Percentiles rank a stretch among this genome's conserved stretches.
Conservation (phyloP, 2,113 vertebrate species). For the Himantopus leucocephalus region DNA sequence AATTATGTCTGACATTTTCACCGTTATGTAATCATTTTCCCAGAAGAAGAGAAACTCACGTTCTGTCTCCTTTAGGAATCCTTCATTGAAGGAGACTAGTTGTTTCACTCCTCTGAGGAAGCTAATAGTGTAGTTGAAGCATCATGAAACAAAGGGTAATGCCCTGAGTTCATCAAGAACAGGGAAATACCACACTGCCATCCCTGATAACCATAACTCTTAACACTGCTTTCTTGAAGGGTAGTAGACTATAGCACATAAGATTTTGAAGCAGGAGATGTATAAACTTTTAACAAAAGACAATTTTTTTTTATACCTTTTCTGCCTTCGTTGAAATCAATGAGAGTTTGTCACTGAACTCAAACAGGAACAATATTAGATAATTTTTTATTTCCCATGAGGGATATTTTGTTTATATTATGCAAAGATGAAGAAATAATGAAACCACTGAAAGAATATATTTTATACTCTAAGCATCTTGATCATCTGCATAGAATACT, state of each 20-base stretch:
- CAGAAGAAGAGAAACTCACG: constrained; percentile 32
- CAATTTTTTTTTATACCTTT: neutral
- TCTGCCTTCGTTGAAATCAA: neutral
- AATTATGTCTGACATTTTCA: constrained; percentile 62
- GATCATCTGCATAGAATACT: neutral
- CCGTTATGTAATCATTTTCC: constrained; percentile 18
- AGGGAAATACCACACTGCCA: neutral
- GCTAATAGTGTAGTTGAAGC: neutral
- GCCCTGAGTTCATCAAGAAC: neutral
- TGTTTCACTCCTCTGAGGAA: constrained; percentile 14
- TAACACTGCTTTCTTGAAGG: neutral
- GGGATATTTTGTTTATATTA: neutral
- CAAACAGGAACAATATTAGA: neutral
- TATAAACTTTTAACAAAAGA: neutral
- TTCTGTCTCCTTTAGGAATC: constrained; percentile 37
- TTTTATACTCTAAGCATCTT: neutral
- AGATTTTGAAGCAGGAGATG: neutral
- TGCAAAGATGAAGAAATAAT: neutral
- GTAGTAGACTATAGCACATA: neutral
- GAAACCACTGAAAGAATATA: neutral
- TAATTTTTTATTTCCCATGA: neutral
- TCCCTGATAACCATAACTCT: neutral
- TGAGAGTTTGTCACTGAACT: neutral
- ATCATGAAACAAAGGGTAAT: constrained; percentile 3
- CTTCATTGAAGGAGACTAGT: constrained; percentile 36